Percentiles rank a stretch among this genome's conserved stretches.
phyloP scores from a whole-genome alignment of 2,113 vertebrate species.

The Carollia perspicillata region DNA sequence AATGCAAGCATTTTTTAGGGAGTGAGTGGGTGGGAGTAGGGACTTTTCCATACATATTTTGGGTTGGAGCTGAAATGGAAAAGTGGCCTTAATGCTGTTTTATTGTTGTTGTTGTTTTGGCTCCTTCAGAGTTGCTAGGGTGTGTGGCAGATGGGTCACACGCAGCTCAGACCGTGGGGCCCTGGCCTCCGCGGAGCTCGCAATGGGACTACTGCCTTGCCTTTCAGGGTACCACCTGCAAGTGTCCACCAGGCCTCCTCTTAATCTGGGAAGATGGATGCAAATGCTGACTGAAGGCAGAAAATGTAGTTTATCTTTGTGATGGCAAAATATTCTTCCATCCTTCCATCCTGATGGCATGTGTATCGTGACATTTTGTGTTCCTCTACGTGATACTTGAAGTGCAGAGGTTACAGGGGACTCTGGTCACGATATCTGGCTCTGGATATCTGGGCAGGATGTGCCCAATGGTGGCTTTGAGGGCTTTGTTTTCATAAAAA shows the following conservation, averaged over 20 bases:
- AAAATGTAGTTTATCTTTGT: background rate
- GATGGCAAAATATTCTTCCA: background rate
- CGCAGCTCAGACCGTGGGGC: no score
- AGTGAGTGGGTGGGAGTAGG: background rate
- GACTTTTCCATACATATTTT: background rate
- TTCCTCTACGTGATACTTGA: background rate
- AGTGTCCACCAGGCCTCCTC: background rate
- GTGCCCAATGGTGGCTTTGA: background rate
- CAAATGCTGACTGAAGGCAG: background rate
- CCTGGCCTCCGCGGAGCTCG: background rate
- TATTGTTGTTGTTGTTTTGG: background rate
- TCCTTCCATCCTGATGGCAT: background rate
- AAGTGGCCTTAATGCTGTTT: background rate
- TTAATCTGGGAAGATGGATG: background rate
- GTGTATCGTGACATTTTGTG: background rate
- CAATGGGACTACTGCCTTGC: background rate
- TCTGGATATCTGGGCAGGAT: background rate
- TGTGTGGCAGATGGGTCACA: background rate
- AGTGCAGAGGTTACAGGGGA: background rate
- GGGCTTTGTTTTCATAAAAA: conserved; percentile 4
- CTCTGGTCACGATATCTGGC: background rate
- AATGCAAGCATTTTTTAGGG: conserved; percentile 21
- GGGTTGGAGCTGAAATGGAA: background rate
- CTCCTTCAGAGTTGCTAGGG: background rate
- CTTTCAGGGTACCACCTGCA: background rate